Base-by-base conservation (phyloP, 2,113 vertebrate genomes). In the Zosterops pallidus region DNA sequence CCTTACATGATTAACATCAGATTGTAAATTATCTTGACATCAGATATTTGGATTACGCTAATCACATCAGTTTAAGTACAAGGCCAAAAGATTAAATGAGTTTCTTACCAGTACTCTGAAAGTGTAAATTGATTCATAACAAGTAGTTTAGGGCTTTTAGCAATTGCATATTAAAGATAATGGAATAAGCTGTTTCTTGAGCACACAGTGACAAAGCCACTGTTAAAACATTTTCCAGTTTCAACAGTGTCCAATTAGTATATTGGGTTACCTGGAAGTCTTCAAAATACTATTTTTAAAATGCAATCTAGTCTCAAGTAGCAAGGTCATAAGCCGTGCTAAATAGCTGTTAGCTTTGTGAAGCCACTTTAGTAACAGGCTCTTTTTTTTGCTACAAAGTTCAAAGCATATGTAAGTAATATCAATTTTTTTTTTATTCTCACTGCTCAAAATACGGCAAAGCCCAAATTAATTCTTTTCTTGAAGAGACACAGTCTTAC, bases 351-450 rank as follows among this genome's bases (percentile, higher is more conserved):
- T 85, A 83, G 35, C 33, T 90, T 69, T 77, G 29, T 29, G 24
- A 91, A 81, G 41, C 69, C 37, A 59, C 47, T 75, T 86, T 72
- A 81, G 20, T 52, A 86, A 35, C 33, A 71, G 25, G 39, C 29
- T 39, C 37, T 11, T 15, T 24, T 35, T 89, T 75, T 60, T 69
- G 18, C 65, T n/a, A 39, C 59, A 63, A 72, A 86, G 22, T 60
- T 91, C 77, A 92, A 96, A 95, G 81, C 49, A 86, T 63, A 72
- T 71, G 1, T 70, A 96, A 28, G 14, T 57, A 89, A 85, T 39
- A 88, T 28, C 20, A 88, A 64, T 57, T 64, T 49, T 2, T n/a
- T n/a, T 89, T 56, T 39, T 12, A 46, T 64, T 90, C 60, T 87
- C 44, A 33, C 50, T 83, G 41, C 65, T 39, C 50, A 28, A 41